Percentiles rank a stretch among this genome's conserved stretches.
phyloP scores from a whole-genome alignment of 2,888 invertebrate species.

The Xylota sylvarum region DNA sequence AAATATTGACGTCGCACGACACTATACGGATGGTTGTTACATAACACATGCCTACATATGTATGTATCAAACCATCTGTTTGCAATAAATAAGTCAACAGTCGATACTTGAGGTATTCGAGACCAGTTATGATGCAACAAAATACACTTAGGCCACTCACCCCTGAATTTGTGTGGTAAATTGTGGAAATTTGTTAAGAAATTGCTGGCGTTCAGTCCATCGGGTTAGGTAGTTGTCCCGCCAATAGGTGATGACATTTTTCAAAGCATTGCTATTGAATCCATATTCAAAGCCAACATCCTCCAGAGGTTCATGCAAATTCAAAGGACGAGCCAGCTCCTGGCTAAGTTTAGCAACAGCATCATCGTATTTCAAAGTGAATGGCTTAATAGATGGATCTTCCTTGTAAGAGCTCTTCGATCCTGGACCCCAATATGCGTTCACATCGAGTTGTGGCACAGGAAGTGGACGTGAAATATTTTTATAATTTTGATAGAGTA shows the following conservation, averaged over 20 bases:
- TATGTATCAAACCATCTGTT: neutral
- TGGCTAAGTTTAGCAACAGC: slow-evolving; percentile 86
- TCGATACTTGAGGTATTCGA: neutral
- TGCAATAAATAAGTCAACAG: neutral
- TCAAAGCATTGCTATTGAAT: slow-evolving; percentile 89
- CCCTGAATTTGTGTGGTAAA: slow-evolving; percentile 91
- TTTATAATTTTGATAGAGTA: slow-evolving; percentile 81
- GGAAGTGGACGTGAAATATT: slow-evolving; percentile 80
- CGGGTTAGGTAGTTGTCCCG: slow-evolving; percentile 88
- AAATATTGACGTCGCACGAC: neutral
- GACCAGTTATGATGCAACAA: slow-evolving; percentile 34
- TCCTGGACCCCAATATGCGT: slow-evolving; percentile 84
- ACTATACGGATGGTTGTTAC: neutral
- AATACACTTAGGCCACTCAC: slow-evolving; percentile 79
- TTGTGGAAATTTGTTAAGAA: slow-evolving; percentile 91
- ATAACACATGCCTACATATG: neutral
- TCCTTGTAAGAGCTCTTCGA: slow-evolving; percentile 81
- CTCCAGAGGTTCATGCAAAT: slow-evolving; percentile 87
- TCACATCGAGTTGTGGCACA: slow-evolving; percentile 81
- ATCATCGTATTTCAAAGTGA: slow-evolving; percentile 79
- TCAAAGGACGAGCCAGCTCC: slow-evolving; percentile 86
- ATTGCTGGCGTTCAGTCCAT: slow-evolving; percentile 88
- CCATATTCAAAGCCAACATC: slow-evolving; percentile 92
- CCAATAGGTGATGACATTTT: slow-evolving; percentile 92
- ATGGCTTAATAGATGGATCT: slow-evolving; percentile 81